Evolutionary conservation across 37 sponge, comb jelly and placozoan species (phyloP).

Genomic region (Crambe crambe): DNA sequence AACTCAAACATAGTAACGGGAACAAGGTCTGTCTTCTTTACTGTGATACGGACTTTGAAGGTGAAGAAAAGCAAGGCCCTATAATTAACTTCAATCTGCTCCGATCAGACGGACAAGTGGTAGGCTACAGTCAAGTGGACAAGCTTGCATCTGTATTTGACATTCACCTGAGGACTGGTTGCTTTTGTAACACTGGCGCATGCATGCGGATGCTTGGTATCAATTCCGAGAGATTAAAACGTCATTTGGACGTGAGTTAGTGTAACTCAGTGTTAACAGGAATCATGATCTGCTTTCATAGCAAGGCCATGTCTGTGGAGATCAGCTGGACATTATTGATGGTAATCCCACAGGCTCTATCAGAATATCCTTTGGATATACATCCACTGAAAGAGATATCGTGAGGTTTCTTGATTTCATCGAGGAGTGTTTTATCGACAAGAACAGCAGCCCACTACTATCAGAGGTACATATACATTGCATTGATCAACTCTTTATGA

Average conservation of each 20-base stretch:
- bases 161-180: slow-evolving; percentile 91
- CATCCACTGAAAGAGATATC: slow-evolving; percentile 75
- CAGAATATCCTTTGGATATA: slow-evolving; percentile 90
- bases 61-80: slow-evolving; percentile 67
- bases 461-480: too few relatives aligned
- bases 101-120: slow-evolving; percentile 51
- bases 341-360: slow-evolving; percentile 91
- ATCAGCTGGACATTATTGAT: slow-evolving; percentile 75
- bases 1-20: slow-evolving; percentile 65
- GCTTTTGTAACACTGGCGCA: slow-evolving; percentile 95
- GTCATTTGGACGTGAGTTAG: slow-evolving; percentile 58
- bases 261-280: background rate
- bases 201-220: slow-evolving; percentile 78
- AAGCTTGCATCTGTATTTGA: slow-evolving; percentile 55
- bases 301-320: slow-evolving; percentile 91
- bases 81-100: slow-evolving; percentile 87
- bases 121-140: slow-evolving; percentile 87
- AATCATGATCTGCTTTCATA: background rate
- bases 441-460: too few relatives aligned
- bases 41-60: slow-evolving; percentile 29
- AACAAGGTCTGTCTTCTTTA: slow-evolving; percentile 71
- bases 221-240: slow-evolving; percentile 28
- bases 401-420: slow-evolving; percentile 59
- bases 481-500: too few relatives aligned
- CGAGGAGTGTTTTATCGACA: slow-evolving; percentile 50